These are phyloP conservation scores for Typhlomys cinereus DNA, from an alignment of 2,113 vertebrate species.

Conservation along the genomic window DNA sequence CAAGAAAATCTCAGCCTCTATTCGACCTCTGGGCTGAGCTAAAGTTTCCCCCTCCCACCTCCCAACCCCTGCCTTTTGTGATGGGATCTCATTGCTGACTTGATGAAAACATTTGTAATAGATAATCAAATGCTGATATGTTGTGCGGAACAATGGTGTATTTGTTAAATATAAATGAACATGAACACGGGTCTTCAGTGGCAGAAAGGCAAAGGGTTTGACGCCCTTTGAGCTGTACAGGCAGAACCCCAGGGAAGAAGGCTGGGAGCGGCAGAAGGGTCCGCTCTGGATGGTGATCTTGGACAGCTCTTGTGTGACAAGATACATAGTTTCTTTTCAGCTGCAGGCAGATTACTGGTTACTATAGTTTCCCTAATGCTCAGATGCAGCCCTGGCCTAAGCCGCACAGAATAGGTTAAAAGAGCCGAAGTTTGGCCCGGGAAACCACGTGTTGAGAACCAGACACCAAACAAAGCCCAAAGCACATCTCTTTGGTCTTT, in stretches of 20 bases:
- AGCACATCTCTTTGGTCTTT: constrained; percentile 93
- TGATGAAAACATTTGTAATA: constrained; percentile 89
- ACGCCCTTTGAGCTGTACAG: constrained; percentile 91
- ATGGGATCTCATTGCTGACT: constrained; percentile 84
- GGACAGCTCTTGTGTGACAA: constrained; percentile 96
- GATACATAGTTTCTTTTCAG: constrained; percentile 99
- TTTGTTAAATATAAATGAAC: constrained; percentile 94
- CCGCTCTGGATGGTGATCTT: constrained; percentile 93
- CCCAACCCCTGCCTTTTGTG: constrained; percentile 82
- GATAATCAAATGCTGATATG: constrained; percentile 92
- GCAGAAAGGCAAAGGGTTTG: constrained; percentile 86
- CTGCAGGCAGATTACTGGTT: constrained; percentile 98
- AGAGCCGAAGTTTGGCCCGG: constrained; percentile 97
- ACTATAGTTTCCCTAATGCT: constrained; percentile 99
- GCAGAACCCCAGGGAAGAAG: constrained; percentile 90
- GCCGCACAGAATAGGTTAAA: constrained; percentile 99
- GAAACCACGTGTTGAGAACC: constrained; percentile 99
- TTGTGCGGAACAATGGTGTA: constrained; percentile 87
- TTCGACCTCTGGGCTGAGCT: rapidly evolving
- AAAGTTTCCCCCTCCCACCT: constrained; percentile 48
- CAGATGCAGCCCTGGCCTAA: constrained; percentile 97
- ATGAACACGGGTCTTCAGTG: constrained; percentile 85
- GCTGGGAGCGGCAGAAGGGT: constrained; percentile 94
- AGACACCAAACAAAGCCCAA: constrained; percentile 95
- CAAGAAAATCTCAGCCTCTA: neutral